These are phyloP conservation scores for Brachyrhaphis roseni DNA, from an alignment of 2,797 vertebrate species.

Conservation along the genomic window DNA sequence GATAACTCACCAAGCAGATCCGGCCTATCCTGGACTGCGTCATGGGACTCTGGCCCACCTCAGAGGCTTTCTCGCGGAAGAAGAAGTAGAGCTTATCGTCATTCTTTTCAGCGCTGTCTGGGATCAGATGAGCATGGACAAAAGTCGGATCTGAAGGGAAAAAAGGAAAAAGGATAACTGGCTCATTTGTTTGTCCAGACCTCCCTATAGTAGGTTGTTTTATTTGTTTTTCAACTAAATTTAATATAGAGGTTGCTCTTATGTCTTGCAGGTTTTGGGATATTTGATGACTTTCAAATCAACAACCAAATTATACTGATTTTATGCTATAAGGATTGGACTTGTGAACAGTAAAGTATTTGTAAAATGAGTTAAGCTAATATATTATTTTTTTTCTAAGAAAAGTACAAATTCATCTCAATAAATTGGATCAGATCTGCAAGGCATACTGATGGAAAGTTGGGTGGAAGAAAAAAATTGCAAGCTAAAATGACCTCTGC, in stretches of 20 bases:
- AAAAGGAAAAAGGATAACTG: conserved; percentile 31
- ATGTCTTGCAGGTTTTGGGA: neutral
- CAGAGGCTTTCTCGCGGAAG: conserved; percentile 94
- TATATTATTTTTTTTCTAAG: neutral
- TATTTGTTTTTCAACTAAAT: neutral
- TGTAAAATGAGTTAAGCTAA: neutral
- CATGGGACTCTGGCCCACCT: conserved; percentile 92
- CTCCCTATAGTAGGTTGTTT: neutral
- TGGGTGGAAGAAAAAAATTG: neutral
- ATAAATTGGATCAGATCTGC: neutral
- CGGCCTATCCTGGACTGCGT: conserved; percentile 94
- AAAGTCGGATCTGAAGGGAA: conserved; percentile 90
- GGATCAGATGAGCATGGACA: conserved; percentile 93
- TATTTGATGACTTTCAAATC: neutral
- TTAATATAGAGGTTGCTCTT: neutral
- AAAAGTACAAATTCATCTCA: neutral
- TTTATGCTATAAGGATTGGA: neutral
- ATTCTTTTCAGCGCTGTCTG: conserved; percentile 94
- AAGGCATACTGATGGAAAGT: neutral
- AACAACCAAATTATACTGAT: neutral
- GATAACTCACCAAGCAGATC: conserved; percentile 91
- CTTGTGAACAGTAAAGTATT: neutral
- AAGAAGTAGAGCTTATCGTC: conserved; percentile 99
- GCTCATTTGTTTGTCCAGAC: neutral
- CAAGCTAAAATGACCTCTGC: neutral